These are phyloP conservation scores for Urosaurus nigricauda DNA, from an alignment of 2,797 vertebrate genomes.

Conservation along the genomic window DNA sequence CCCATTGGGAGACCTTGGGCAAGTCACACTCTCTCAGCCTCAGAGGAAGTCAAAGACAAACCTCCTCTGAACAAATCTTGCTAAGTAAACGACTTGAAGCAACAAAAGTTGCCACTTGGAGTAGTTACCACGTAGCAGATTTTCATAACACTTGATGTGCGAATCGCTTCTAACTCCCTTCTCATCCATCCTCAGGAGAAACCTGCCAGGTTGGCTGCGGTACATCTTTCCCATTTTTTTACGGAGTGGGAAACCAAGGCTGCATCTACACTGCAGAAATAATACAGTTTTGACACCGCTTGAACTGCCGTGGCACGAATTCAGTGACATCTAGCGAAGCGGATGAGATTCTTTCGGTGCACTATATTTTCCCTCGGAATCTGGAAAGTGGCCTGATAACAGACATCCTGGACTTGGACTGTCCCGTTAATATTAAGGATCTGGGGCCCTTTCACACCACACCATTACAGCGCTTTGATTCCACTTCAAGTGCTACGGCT, in stretches of 20 bases:
- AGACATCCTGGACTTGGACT: neutral
- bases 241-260: neutral
- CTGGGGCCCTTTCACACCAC: neutral
- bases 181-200: neutral
- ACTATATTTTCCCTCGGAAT: slow-evolving; percentile 48
- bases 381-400: slow-evolving; percentile 64
- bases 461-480: too few relatives aligned
- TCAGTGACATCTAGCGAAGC: too few relatives aligned
- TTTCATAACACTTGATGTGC: neutral
- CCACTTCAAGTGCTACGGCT: too few relatives aligned
- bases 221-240: slow-evolving; percentile 19
- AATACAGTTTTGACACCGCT: too few relatives aligned
- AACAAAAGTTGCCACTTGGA: neutral
- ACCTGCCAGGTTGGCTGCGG: neutral
- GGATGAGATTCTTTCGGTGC: neutral
- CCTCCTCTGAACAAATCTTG: too few relatives aligned
- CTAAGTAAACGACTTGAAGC: too few relatives aligned
- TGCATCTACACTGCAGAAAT: too few relatives aligned
- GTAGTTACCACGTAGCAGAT: neutral
- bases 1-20: too few relatives aligned
- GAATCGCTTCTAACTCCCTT: too few relatives aligned
- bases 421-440: neutral
- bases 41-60: too few relatives aligned
- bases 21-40: too few relatives aligned
- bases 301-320: too few relatives aligned